Evolutionary conservation across 2,797 vertebrate genomes (phyloP).

Genomic region (Buphagus erythrorhynchus): DNA sequence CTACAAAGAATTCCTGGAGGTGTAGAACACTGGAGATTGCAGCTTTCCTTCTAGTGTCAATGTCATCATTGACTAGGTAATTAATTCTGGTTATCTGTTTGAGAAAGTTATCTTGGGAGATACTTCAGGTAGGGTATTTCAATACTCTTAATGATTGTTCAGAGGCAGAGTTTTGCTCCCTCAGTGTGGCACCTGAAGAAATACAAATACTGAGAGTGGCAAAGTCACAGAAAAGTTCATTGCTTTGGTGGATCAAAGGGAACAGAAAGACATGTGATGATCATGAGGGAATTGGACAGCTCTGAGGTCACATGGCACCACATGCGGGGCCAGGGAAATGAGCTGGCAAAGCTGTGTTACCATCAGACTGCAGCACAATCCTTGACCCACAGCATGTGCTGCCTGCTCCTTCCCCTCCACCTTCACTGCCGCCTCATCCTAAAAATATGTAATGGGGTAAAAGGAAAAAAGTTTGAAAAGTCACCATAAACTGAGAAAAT

Average conservation of each 20-base stretch:
- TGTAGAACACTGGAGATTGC: background rate
- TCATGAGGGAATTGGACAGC: constrained; percentile 27
- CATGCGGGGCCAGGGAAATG: background rate
- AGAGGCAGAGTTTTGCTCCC: background rate
- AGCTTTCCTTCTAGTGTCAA: background rate
- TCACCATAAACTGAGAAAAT: background rate
- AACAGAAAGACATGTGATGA: background rate
- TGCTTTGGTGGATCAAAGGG: background rate
- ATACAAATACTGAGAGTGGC: background rate
- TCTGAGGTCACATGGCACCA: background rate
- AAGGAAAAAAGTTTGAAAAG: background rate
- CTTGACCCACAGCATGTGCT: background rate
- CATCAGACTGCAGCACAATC: background rate
- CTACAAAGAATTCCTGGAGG: background rate
- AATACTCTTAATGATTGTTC: background rate
- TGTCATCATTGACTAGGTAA: background rate
- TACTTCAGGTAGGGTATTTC: background rate
- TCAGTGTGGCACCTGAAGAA: background rate
- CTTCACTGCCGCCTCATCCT: background rate
- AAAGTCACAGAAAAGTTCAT: background rate
- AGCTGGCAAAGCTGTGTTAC: background rate
- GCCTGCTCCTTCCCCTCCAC: background rate
- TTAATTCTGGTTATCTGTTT: background rate
- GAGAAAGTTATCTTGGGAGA: background rate
- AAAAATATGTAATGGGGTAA: background rate